Evolutionary conservation across 2,888 invertebrate species (phyloP), one percentile per base, ranked within the genome.

Genomic region (Scotopteryx bipunctaria): DNA sequence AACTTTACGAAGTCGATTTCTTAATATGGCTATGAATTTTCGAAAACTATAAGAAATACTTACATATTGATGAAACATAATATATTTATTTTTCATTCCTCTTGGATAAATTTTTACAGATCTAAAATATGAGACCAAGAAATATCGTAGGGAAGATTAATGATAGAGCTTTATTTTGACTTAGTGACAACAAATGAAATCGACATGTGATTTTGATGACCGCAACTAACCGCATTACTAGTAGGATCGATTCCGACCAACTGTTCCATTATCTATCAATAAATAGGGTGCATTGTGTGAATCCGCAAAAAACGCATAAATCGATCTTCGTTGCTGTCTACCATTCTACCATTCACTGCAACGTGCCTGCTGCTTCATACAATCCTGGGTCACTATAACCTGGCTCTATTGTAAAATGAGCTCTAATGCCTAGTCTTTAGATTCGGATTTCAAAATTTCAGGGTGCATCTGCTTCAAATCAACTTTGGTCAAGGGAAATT

Each of bases 231-330:
- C 86, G 73, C 86, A 81, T 86, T 83, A 87, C 81, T 73, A 78
- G 71, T 71, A 58, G 66, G 71, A 78, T 80, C 79, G 81, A 78
- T 81, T 73, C 73, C 75, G 69, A 73, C 84, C 89, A 88, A 88
- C 83, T 88, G 88, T 86, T 85, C 81, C 71, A 87, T 89, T 87
- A 86, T 87, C 86, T 85, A 74, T 87, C 87, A 77, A 89, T 90
- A 87, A 83, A 83, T 82, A 78, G 78, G 76, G 76, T 72, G 82
- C 67, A 79, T 88, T 88, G 86, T 86, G 74, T 68, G 67, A 75
- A 71, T 74, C 67, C 65, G 75, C 81, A 85, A 88, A 90, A 90
- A 88, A 86, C 74, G 77, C 81, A 87, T 85, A 88, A 85, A 90
- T 87, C 89, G 84, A 90, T 88, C 88, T 87, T 85, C 79, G 74